A percentile compares a stretch with the other conserved stretches of the same genome.
Evolutionary conservation across 2,888 invertebrate species (phyloP).

Genomic region (Onchidella celtica): DNA sequence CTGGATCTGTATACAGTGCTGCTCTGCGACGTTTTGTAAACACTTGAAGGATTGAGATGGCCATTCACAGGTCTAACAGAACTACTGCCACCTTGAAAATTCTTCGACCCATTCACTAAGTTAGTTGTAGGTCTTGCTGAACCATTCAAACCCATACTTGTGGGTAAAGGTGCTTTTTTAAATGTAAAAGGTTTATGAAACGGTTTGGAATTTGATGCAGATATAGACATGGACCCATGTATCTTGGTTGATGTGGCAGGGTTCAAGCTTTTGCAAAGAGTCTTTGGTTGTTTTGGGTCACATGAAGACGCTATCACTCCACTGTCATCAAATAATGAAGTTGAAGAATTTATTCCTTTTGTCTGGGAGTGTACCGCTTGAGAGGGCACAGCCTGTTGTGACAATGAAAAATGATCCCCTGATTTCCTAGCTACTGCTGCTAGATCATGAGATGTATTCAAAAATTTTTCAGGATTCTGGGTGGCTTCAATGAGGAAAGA

Average conservation of each 20-base stretch:
- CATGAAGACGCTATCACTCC: slow-evolving; percentile 21
- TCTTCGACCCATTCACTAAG: not conserved
- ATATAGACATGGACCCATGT: not conserved
- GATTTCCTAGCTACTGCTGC: not conserved
- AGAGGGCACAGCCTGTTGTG: not conserved
- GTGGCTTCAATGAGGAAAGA: slow-evolving; percentile 48
- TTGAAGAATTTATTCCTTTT: not conserved
- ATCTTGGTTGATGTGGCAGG: not conserved
- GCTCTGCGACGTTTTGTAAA: not conserved
- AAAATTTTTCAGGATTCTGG: slow-evolving; percentile 45
- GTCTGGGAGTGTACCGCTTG: not conserved
- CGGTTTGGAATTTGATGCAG: not conserved
- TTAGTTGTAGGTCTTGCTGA: not conserved
- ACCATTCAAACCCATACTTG: not conserved
- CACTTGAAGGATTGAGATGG: not conserved
- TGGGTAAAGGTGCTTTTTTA: not conserved
- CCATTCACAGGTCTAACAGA: not conserved
- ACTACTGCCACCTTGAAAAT: not conserved
- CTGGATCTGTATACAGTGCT: not conserved
- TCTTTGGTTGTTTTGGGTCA: not conserved
- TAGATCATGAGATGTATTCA: not conserved
- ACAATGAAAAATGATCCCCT: not conserved
- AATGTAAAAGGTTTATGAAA: not conserved
- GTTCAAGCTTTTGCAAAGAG: not conserved
- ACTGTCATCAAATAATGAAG: not conserved